Conservation (phyloP, 2,888 invertebrate species). For the Cryptus viduatorius region DNA sequence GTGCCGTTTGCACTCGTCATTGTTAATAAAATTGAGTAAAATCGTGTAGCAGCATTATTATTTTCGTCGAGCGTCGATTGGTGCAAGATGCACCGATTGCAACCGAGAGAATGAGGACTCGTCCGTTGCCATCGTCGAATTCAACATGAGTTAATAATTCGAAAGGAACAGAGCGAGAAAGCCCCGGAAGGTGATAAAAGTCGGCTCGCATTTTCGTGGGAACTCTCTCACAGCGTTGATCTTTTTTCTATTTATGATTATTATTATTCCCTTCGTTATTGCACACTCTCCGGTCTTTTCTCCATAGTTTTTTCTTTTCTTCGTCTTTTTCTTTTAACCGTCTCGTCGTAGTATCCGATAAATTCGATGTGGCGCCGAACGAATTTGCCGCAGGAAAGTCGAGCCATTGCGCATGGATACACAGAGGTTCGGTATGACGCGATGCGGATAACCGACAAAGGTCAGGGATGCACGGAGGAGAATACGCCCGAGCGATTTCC, state of each 20-base stretch:
- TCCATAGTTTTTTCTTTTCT: neutral
- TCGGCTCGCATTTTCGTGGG: slow-evolving; percentile 48
- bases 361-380: slow-evolving; percentile 16
- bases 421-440: slow-evolving; percentile 4
- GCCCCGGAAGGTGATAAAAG: slow-evolving; percentile 47
- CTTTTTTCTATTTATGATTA: neutral
- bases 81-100: slow-evolving; percentile 15
- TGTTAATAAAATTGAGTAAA: too few relatives aligned
- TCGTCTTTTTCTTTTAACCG: neutral
- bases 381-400: slow-evolving; percentile 31
- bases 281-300: neutral
- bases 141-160: slow-evolving; percentile 43
- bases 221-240: slow-evolving; percentile 53
- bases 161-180: slow-evolving; percentile 31
- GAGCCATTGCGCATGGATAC: slow-evolving; percentile 48
- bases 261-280: neutral
- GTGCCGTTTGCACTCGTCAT: too few relatives aligned
- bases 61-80: neutral
- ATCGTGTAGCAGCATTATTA: neutral
- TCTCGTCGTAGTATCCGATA: neutral
- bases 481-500: slow-evolving; percentile 51
- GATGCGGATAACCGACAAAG: slow-evolving; percentile 63
- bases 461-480: slow-evolving; percentile 56
- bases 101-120: slow-evolving; percentile 5
- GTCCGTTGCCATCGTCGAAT: neutral